phyloP scores from a whole-genome alignment of 1,140 invertebrate species.

The Diorhabda carinulata region DNA sequence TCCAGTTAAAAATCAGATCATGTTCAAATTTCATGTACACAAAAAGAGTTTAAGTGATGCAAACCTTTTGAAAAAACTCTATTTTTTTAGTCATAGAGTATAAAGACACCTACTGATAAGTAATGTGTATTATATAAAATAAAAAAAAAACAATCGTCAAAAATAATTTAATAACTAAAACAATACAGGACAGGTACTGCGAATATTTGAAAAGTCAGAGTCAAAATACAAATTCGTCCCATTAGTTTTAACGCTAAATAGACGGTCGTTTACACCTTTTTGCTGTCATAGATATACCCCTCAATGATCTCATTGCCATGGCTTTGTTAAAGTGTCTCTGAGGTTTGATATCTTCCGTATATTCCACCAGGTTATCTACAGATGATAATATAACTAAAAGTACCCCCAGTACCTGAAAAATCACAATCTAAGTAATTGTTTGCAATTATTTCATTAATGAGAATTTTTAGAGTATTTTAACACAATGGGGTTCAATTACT shows the following conservation, averaged over 20 bases:
- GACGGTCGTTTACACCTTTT: constrained; percentile 27
- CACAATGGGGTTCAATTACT: not conserved
- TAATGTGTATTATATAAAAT: no score
- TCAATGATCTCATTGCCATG: constrained; percentile 78
- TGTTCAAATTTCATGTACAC: no score
- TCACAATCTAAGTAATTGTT: not conserved
- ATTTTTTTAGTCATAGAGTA: no score
- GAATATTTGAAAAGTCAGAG: not conserved
- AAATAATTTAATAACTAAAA: not conserved
- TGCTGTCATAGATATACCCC: constrained; percentile 49
- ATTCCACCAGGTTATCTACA: constrained; percentile 56
- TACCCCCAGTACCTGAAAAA: constrained; percentile 67
- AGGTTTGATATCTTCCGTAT: constrained; percentile 62
- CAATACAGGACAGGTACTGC: not conserved
- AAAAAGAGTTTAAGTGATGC: no score
- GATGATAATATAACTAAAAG: constrained; percentile 76
- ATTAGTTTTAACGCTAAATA: constrained; percentile 15
- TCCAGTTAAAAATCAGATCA: no score
- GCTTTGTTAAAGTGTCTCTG: constrained; percentile 78
- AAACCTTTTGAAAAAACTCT: no score
- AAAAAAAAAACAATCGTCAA: no score
- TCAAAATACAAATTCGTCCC: not conserved
- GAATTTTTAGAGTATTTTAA: not conserved
- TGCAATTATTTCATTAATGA: constrained; percentile 1
- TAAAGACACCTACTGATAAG: no score